These are phyloP conservation scores for Meriones psammophilus DNA, from an alignment of 2,797 vertebrate species.

Conservation along the genomic window DNA sequence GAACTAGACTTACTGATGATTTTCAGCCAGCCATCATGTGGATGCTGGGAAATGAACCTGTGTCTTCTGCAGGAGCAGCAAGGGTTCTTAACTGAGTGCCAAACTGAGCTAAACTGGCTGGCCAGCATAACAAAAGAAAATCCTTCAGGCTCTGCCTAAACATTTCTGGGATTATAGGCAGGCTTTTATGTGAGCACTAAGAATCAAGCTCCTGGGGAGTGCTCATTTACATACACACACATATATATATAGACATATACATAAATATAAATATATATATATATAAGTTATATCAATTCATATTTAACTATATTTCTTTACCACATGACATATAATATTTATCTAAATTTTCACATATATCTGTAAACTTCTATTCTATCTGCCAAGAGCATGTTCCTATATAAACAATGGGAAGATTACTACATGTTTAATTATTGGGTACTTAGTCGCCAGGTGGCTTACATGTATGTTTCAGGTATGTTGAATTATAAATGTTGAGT, in stretches of 20 bases:
- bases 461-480: not conserved
- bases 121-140: not conserved
- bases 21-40: not conserved
- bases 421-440: not conserved
- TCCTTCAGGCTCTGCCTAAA: not conserved
- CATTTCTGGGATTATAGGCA: not conserved
- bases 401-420: not conserved
- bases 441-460: not conserved
- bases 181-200: not conserved
- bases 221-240: no score
- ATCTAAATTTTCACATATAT: not conserved
- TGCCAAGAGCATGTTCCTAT: not conserved
- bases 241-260: not conserved
- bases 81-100: not conserved
- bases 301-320: not conserved
- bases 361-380: not conserved
- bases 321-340: not conserved
- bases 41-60: not conserved
- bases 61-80: not conserved
- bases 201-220: not conserved
- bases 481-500: not conserved
- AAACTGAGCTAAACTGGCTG: not conserved
- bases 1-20: not conserved
- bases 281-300: not conserved
- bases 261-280: not conserved